These are phyloP conservation scores for Larimichthys polyactis DNA, from an alignment of 2,113 vertebrate genomes.

Conservation along the genomic window DNA sequence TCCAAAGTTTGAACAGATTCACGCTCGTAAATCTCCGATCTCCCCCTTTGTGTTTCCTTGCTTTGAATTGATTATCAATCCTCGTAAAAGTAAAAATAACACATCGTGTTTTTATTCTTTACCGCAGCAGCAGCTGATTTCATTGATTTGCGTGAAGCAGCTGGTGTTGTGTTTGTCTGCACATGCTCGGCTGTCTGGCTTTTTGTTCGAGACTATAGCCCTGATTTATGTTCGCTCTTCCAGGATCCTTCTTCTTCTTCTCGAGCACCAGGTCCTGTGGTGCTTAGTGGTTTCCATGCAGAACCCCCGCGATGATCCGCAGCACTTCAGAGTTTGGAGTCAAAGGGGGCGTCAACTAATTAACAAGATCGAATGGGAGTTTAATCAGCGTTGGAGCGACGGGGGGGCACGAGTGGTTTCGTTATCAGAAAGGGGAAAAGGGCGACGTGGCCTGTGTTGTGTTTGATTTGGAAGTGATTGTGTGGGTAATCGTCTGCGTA, in stretches of 20 bases:
- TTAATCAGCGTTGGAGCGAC: constrained; percentile 20
- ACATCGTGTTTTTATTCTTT: background rate
- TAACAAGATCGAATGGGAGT: constrained; percentile 30
- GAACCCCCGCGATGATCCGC: constrained; percentile 3
- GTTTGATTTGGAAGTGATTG: constrained; percentile 57
- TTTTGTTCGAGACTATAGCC: background rate
- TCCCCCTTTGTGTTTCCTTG: background rate
- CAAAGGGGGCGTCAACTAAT: constrained; percentile 42
- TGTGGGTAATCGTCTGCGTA: constrained; percentile 50
- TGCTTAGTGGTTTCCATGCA: constrained; percentile 11
- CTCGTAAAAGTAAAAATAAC: background rate
- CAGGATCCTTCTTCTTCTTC: background rate
- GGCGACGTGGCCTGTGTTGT: background rate
- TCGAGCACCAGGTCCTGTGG: background rate
- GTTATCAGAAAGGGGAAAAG: constrained; percentile 10
- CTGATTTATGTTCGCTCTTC: constrained; percentile 20
- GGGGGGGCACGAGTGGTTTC: constrained; percentile 4
- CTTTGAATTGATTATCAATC: background rate
- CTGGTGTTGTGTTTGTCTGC: constrained; percentile 19
- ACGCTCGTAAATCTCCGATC: background rate
- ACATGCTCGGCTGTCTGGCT: background rate
- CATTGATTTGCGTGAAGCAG: constrained; percentile 26
- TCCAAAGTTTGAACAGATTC: background rate
- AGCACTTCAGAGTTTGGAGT: constrained; percentile 1
- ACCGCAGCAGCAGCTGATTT: background rate